Evolutionary conservation across 2,888 invertebrate genomes (phyloP), one percentile per base, ranked within the genome.

Genomic region (Dorcus parallelipipedus): DNA sequence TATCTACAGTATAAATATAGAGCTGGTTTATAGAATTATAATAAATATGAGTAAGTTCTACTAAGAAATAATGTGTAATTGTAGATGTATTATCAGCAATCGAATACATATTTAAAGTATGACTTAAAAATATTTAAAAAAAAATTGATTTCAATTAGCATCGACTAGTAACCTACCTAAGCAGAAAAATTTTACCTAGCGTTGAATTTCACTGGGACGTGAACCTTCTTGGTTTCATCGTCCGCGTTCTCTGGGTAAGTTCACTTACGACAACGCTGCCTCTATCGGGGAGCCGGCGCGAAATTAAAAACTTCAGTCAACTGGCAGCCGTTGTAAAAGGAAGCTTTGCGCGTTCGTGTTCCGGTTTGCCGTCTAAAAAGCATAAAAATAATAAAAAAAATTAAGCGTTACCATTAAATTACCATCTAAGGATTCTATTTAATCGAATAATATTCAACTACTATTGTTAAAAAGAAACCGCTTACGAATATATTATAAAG

Each of bases 261-360:
- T 45, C 45, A 45, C 45, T 45, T 52, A 43, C 55, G 48, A 47
- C 38, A 50, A 59, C 55, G 49, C 54, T 48, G 61, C 63, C 59
- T 54, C 65, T 60, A 57, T 38, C 62, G 61, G 61, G 52, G 54
- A 59, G 49, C 49, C 38, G 48, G 43, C 43, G 56, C 60, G 56
- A 51, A 52, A 52, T 55, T 56, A 54, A 64, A 63, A 56, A 62
- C 62, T 60, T 64, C 62, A 63, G 65, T 64, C 58, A 56, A 60
- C 57, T 59, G 54, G 52, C 51, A 60, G 61, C 54, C 56, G 55
- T 50, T 48, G 60, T 47, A 41, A 52, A 52, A 50, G 45, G 43
- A 45, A 54, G 47, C 8, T 47, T 33, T 17, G 47, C 59, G 56
- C 60, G 56, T 10, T 38, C 45, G 45, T 45, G 45, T 45, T 33